phyloP scores from a whole-genome alignment of 2,797 vertebrate genomes.

The Alauda arvensis region DNA sequence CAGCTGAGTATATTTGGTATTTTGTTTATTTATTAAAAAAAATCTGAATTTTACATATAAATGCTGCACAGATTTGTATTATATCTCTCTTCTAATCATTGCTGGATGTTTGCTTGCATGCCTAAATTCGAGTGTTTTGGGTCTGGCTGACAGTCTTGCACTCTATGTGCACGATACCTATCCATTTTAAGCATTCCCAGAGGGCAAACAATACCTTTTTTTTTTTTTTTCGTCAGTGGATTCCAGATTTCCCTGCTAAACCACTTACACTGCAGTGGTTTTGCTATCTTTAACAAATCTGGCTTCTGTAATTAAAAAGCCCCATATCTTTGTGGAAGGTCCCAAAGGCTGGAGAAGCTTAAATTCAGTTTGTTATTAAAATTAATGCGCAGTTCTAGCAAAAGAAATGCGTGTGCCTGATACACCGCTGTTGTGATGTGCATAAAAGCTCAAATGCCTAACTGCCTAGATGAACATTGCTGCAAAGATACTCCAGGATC shows the following conservation, averaged over 20 bases:
- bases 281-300: neutral
- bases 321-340: neutral
- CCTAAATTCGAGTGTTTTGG: neutral
- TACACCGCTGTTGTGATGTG: neutral
- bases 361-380: neutral
- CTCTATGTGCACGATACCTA: neutral
- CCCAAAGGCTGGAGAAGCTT: neutral
- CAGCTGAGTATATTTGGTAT: conserved; percentile 22
- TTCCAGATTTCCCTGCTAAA: neutral
- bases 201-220: neutral
- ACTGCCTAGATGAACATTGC: neutral
- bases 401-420: neutral
- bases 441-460: neutral
- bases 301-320: conserved; percentile 6
- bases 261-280: neutral
- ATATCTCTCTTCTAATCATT: neutral
- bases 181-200: neutral
- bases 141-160: neutral
- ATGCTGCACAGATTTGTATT: neutral
- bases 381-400: neutral
- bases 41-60: conserved; percentile 41
- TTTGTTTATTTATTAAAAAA: conserved; percentile 47
- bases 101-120: neutral
- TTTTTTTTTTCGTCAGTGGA: neutral
- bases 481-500: neutral